Evolutionary conservation across 2,888 invertebrate species (phyloP).

Genomic region (Synanthedon formicaeformis): DNA sequence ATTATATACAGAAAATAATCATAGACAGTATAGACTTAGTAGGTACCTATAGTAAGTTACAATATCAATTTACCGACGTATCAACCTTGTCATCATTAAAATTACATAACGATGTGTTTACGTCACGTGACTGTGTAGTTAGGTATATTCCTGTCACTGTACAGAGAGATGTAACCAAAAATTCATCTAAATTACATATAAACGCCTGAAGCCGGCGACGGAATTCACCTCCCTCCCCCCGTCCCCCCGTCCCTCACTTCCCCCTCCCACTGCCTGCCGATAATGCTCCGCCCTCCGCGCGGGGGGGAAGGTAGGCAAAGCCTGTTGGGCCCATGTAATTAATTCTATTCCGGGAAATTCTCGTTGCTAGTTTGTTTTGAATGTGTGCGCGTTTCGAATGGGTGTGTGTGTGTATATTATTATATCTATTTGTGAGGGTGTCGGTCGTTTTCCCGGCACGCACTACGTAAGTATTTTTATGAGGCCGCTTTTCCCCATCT

Average conservation of each 20-base stretch:
- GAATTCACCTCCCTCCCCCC: conserved; percentile 8
- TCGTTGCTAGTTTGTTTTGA: conserved; percentile 15
- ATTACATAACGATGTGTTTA: too few relatives aligned
- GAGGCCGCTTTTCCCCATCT: not conserved
- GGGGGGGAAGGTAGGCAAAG: conserved; percentile 2
- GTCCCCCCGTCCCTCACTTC: conserved; percentile 12
- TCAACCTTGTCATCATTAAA: too few relatives aligned
- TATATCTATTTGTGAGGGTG: conserved; percentile 4
- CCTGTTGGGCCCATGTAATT: conserved; percentile 26
- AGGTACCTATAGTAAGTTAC: conserved; percentile 3
- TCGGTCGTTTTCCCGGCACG: conserved; percentile 1
- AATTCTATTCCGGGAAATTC: conserved; percentile 32
- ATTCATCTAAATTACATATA: not conserved
- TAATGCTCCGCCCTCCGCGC: conserved; percentile 9
- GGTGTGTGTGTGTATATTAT: not conserved
- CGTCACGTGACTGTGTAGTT: too few relatives aligned
- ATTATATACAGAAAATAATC: not conserved
- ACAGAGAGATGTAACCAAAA: not conserved
- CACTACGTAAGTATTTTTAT: not conserved
- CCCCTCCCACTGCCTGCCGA: conserved; percentile 3
- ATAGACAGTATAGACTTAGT: not conserved
- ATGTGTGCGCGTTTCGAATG: conserved; percentile 3
- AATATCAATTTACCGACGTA: conserved; percentile 24
- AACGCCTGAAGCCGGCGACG: conserved; percentile 15
- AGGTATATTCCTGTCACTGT: too few relatives aligned